Conservation (phyloP, 35 echinoderm and acorn worm species). For the Strongylocentrotus purpuratus region DNA sequence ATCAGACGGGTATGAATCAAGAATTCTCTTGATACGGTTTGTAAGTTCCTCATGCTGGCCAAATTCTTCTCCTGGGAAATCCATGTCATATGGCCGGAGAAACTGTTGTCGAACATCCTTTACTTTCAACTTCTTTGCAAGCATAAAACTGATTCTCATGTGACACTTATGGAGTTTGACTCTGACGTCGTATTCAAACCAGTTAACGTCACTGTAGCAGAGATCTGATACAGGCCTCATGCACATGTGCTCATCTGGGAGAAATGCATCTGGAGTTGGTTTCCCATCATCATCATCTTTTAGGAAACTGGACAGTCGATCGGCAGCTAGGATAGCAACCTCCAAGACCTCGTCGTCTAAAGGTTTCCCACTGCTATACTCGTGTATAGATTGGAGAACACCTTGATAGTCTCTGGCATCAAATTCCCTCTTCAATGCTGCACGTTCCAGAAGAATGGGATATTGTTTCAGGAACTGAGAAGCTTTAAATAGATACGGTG, state of each 20-base stretch:
- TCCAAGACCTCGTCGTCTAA: not conserved
- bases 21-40: constrained; percentile 68
- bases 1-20: constrained; percentile 76
- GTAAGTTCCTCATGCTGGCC: constrained; percentile 86
- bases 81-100: constrained; percentile 55
- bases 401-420: constrained; percentile 44
- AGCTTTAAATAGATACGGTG: constrained; percentile 55
- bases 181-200: constrained; percentile 12
- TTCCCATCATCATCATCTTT: not conserved
- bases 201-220: constrained; percentile 55
- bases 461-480: constrained; percentile 26
- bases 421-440: constrained; percentile 61
- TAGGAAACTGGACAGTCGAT: not conserved
- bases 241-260: constrained; percentile 38
- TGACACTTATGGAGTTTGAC: constrained; percentile 44
- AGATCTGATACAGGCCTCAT: constrained; percentile 36
- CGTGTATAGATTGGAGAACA: no score
- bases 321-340: not conserved
- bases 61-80: constrained; percentile 64
- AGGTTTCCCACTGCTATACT: not conserved
- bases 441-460: constrained; percentile 47
- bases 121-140: not conserved
- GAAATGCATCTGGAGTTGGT: no score
- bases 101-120: no score
- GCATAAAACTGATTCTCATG: constrained; percentile 11